Base-by-base conservation (phyloP, 2,797 vertebrate species). In the Chromobotia macracanthus region DNA sequence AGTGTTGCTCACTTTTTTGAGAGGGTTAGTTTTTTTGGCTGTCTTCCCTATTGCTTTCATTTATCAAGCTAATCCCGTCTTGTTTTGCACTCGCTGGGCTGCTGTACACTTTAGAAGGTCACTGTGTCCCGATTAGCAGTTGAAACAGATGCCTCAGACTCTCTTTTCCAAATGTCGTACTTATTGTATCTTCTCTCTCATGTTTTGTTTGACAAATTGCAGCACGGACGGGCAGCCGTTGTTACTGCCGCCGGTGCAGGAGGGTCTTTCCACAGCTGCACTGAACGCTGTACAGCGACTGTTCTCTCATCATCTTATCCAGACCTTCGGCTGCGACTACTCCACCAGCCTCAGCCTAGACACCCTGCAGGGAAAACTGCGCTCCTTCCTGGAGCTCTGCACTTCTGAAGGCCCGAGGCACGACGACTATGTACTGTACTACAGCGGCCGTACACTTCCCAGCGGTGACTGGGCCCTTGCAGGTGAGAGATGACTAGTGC, bases 301-400 rank as follows among this genome's bases (percentile, higher is more conserved):
- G 88, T 99, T 99, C 92, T 95, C 97, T 0, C 95, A 96, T 90
- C 97, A 99, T 90, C 96, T 99, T 94, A 94, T 99, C 86, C 95
- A 99, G 89, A n/a, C n/a, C n/a, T n/a, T n/a, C n/a, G n/a, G n/a
- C 75, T 99, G 98, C 82, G 98, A 99, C 90, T 99, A 99, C 90
- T 98, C 96, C 73, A 97, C 98, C 38, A 96, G 97, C 2, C 90
- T 99, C 31, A 94, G 93, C 10, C 91, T 95, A 85, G 97, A 98
- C 84, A 90, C 94, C 10, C 82, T 96, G 38, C 94, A 94, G 87
- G 88, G 90, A 81, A 99, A 99, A 90, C 90, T 99, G 75, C 95
- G 95, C 78, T 89, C 90, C 86, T 99, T 99, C 71, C 92, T 99
- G 86, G 98, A 99, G 28, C 93, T 97, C 67, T 94, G 94, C 15